A percentile compares a stretch with the other conserved stretches of the same genome.
phyloP scores from a whole-genome alignment of 2,888 invertebrate genomes.

The Pantelozetes paolii region DNA sequence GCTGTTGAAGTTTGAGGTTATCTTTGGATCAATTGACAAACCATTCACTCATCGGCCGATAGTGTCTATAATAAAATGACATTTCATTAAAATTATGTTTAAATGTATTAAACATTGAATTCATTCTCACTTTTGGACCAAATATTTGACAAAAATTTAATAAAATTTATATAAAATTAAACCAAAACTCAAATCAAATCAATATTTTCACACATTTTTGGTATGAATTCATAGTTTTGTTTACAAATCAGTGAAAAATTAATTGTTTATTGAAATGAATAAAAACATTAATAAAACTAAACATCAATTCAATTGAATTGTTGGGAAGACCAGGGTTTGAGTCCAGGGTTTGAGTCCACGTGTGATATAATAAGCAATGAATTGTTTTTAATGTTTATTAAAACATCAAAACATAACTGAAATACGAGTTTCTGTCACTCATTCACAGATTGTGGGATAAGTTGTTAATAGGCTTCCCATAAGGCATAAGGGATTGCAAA shows the following conservation, averaged over 20 bases:
- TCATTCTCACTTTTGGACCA: not conserved
- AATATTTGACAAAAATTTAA: not conserved
- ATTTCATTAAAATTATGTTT: not conserved
- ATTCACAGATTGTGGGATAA: not conserved
- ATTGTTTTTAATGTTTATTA: not conserved
- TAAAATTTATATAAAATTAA: not conserved
- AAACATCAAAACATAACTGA: conserved; percentile 9
- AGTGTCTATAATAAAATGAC: no score
- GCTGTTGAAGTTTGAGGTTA: not conserved
- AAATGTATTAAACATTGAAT: not conserved
- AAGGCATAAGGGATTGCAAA: not conserved
- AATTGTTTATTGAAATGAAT: no score
- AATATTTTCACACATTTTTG: not conserved
- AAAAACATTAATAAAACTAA: no score
- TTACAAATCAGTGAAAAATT: no score
- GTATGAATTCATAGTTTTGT: no score
- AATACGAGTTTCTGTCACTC: not conserved
- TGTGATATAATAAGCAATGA: not conserved
- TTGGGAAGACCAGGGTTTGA: no score
- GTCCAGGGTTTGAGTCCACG: no score
- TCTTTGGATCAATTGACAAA: not conserved
- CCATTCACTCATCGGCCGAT: not conserved
- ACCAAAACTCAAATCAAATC: not conserved
- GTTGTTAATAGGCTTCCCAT: not conserved
- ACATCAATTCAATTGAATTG: no score